Evolutionary conservation across 2,113 vertebrate genomes (phyloP).

Genomic region (Phoenicopterus ruber): DNA sequence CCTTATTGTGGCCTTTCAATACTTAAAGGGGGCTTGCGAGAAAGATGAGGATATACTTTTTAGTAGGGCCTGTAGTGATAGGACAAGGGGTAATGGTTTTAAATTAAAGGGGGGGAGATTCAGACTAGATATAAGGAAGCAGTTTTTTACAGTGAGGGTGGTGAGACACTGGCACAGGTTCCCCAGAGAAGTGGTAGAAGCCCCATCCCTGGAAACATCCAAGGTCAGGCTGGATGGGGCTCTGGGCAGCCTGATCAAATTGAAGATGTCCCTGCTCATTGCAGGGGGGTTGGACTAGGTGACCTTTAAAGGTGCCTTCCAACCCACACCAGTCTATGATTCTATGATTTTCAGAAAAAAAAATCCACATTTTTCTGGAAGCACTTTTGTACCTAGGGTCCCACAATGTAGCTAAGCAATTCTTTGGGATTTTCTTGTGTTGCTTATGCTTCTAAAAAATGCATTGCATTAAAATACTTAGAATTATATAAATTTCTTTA

Average conservation of each 20-base stretch:
- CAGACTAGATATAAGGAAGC: not conserved
- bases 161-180: not conserved
- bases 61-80: accelerated
- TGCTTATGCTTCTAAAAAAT: not conserved
- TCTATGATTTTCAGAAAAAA: not conserved
- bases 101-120: not conserved
- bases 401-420: not conserved
- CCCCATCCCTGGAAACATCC: not conserved
- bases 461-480: not conserved
- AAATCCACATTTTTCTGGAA: not conserved
- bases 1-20: not conserved
- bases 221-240: accelerated
- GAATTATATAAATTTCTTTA: not conserved
- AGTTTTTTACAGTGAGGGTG: accelerated
- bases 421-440: not conserved
- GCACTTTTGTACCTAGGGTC: not conserved
- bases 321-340: not conserved
- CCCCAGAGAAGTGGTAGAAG: not conserved
- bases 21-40: not conserved
- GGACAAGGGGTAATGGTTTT: not conserved
- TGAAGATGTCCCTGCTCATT: not conserved
- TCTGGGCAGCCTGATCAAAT: not conserved
- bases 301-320: not conserved
- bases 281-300: accelerated
- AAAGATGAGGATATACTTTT: not conserved